Base-by-base conservation (phyloP, 2,888 invertebrate species). In the Aphelenchoides bicaudatus region DNA sequence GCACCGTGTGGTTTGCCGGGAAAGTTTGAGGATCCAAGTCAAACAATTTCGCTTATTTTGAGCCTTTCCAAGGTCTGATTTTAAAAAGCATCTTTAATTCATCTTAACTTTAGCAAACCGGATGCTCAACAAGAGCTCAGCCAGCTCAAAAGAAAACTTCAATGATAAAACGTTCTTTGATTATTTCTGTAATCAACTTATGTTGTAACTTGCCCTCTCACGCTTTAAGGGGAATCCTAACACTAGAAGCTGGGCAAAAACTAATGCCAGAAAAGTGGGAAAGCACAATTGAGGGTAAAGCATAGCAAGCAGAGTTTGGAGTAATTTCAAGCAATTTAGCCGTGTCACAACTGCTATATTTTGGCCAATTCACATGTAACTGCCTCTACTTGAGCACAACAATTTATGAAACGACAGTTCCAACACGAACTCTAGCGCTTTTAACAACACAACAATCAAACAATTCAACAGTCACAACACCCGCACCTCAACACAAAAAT, bases 331-430 rank as follows among this genome's bases (percentile, higher is more conserved):
- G 34, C 10, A 25, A 31, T 27, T 50, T 50, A 71, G 72, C 66
- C 5, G 60, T 74, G 47, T 60, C 62, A n/a, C 73, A 75, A 58
- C 60, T 75, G 48, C 65, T 75, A 39, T 75, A 75, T 58, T 75
- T 75, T 52, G 69, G 67, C 4, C 75, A 75, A 57, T 75, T 75
- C 58, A 71, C 73, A 16, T 75, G 74, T 59, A 75, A 75, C 58
- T 74, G 73, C 21, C 69, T 75, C 61, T 75, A 75, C 57, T 63
- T 73, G n/a, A 65, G 64, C 10, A 74, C 75, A n/a, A 72, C 71
- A n/a, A 75, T 76, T 46, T 75, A 75, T 51, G 75, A 75, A 50
- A 75, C 75, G 23, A 68, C 65, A 13, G 39, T 43, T 21, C 61
- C 63, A 19, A 56, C 49, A 13, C 31, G 27, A 25, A 29, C 61